Evolutionary conservation across 2,888 invertebrate genomes (phyloP), one percentile per base, ranked within the genome.

Genomic region (Hirtodrosophila histrioides): DNA sequence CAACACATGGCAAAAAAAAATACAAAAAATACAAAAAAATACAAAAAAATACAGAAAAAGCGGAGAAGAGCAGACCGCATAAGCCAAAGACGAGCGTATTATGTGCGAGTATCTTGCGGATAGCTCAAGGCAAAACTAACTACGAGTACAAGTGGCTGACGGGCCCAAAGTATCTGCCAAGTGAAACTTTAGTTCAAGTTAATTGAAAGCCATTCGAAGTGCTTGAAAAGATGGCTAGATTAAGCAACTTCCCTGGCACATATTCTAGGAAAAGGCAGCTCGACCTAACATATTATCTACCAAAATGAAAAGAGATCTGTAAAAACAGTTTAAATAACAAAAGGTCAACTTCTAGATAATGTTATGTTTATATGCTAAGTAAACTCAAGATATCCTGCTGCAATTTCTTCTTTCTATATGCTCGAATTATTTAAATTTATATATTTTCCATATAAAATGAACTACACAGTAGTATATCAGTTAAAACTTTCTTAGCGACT

Each of bases 1-100:
- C 83, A 80, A 75, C 80, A 78, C 71, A 79, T 73, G 62, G 69
- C 71, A 73, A 78, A 77, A 79, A 69, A 54, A 48, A 55, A 43
- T 1, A 27, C 23, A 23, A 11, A 41, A 33, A 37, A 27, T 23
- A 35, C 11, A 46, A 33, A 11, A 45, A n/a, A 11, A 39, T 17
- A 27, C 27, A 29, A 8, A 50, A 44, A 43, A 41, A 36, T 6
- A 48, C 24, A 23, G 6, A 12, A 12, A 51, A 17, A 39, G 8
- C 31, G 9, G 54, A 40, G 35, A 33, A 50, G 50, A 60, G 29
- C 24, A 53, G 39, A 54, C 50, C 51, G 36, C 63, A 72, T 72
- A 49, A 63, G 72, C 72, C 71, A 67, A 57, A 56, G 69, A 37
- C 31, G 24, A 51, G 63, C 33, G 37, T 36, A 35, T 33, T 27